These are phyloP conservation scores for Penaeus chinensis DNA, from an alignment of 1,140 invertebrate species.

Conservation along the genomic window DNA sequence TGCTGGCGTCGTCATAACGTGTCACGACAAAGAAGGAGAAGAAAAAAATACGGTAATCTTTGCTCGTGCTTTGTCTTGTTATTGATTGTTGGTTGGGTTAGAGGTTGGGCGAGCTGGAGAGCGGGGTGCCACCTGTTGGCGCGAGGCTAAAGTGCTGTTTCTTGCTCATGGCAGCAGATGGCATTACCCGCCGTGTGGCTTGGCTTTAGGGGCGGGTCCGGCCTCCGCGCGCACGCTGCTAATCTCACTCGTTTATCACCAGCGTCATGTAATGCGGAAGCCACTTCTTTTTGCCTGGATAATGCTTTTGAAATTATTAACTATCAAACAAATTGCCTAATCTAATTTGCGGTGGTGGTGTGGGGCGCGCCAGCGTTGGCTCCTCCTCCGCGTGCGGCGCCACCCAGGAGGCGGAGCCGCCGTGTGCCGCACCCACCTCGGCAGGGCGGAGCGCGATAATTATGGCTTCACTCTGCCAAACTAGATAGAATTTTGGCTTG, in stretches of 20 bases:
- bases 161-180: conserved; percentile 15
- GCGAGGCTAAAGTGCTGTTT: conserved; percentile 1
- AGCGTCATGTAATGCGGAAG: too few relatives aligned
- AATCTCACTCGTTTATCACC: too few relatives aligned
- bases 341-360: neutral
- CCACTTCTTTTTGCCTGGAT: too few relatives aligned
- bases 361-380: neutral
- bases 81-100: conserved; percentile 13
- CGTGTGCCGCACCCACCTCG: neutral
- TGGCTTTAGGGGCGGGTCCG: too few relatives aligned
- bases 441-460: conserved; percentile 15
- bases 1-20: too few relatives aligned
- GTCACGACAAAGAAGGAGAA: neutral
- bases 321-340: too few relatives aligned
- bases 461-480: conserved; percentile 17
- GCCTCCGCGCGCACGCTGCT: too few relatives aligned
- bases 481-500: conserved; percentile 12
- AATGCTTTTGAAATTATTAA: too few relatives aligned
- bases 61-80: conserved; percentile 11
- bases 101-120: neutral
- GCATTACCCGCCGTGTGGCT: conserved; percentile 1
- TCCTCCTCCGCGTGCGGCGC: neutral
- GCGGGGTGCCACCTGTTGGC: conserved; percentile 19
- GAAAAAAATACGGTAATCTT: neutral
- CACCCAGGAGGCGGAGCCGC: conserved; percentile 11